Conservation (phyloP, 1,140 invertebrate genomes). For the Drosophila micromelanica region DNA sequence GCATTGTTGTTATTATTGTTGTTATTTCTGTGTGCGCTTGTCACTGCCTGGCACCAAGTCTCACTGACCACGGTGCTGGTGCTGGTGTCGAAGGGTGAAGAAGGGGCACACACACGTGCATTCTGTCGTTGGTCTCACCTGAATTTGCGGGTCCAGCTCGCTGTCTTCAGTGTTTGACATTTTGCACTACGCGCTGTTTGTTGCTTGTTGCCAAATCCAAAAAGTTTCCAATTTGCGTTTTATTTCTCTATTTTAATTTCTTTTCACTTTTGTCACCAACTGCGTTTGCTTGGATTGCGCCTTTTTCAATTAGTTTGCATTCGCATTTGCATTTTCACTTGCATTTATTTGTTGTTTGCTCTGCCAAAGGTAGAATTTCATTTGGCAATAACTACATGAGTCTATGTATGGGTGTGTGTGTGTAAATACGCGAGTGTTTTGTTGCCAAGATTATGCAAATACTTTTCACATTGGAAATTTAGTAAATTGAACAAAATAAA, state of each 20-base stretch:
- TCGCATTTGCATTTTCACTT: constrained; percentile 55
- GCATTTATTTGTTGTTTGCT: constrained; percentile 39
- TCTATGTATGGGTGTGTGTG: not conserved
- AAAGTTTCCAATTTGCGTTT: constrained; percentile 5
- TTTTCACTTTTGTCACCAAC: constrained; percentile 48
- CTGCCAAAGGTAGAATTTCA: constrained; percentile 25
- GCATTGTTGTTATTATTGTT: constrained; percentile 16
- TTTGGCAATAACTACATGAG: constrained; percentile 36
- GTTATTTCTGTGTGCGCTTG: constrained; percentile 23
- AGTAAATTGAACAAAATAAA: constrained; percentile 26
- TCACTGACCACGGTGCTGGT: constrained; percentile 1
- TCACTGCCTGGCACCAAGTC: constrained; percentile 43
- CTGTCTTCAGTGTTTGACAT: constrained; percentile 74
- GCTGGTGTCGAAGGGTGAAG: not conserved
- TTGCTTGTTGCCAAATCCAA: constrained; percentile 23
- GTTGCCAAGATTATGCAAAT: constrained; percentile 67
- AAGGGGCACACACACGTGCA: constrained; percentile 29
- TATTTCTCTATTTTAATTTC: constrained; percentile 34
- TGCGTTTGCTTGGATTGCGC: constrained; percentile 25
- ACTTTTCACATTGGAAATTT: constrained; percentile 52
- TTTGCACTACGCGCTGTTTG: constrained; percentile 51
- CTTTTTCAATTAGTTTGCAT: constrained; percentile 48
- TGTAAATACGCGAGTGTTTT: constrained; percentile 4
- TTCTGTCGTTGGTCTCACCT: constrained; percentile 83
- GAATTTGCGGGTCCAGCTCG: constrained; percentile 86